Evolutionary conservation across 2,888 invertebrate genomes (phyloP).

Genomic region (Metellina segmentata): DNA sequence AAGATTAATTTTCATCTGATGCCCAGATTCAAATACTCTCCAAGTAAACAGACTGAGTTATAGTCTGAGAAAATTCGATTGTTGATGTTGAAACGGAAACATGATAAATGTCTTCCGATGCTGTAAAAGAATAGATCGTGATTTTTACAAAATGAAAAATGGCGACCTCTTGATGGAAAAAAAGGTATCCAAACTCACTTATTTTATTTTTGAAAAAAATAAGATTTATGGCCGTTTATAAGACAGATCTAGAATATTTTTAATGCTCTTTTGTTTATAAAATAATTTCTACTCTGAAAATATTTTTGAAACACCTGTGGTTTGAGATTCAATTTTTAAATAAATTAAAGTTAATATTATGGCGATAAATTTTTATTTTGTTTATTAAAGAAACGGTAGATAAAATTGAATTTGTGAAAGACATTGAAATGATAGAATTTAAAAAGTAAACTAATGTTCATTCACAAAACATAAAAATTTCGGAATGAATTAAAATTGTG

Average conservation of each 20-base stretch:
- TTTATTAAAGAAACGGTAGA: too few species aligned
- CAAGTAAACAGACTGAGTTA: background rate
- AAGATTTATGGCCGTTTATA: background rate
- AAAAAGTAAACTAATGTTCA: too few species aligned
- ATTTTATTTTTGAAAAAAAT: background rate
- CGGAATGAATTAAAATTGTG: too few species aligned
- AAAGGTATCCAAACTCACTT: background rate
- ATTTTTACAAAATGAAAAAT: background rate
- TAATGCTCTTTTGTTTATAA: too few species aligned
- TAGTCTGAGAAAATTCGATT: background rate
- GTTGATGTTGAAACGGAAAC: background rate
- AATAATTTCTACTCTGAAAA: too few species aligned
- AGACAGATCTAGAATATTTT: background rate
- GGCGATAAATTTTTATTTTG: too few species aligned
- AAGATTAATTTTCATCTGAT: background rate
- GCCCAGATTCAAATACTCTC: background rate
- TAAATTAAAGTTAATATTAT: too few species aligned
- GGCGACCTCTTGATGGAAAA: background rate
- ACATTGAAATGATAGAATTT: too few species aligned
- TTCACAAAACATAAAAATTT: too few species aligned
- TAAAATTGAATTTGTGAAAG: too few species aligned
- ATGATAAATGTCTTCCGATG: background rate
- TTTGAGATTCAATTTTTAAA: too few species aligned
- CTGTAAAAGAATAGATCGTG: background rate
- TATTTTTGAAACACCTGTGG: background rate